phyloP scores from a whole-genome alignment of 2,113 vertebrate species.

The Nothocercus julius region DNA sequence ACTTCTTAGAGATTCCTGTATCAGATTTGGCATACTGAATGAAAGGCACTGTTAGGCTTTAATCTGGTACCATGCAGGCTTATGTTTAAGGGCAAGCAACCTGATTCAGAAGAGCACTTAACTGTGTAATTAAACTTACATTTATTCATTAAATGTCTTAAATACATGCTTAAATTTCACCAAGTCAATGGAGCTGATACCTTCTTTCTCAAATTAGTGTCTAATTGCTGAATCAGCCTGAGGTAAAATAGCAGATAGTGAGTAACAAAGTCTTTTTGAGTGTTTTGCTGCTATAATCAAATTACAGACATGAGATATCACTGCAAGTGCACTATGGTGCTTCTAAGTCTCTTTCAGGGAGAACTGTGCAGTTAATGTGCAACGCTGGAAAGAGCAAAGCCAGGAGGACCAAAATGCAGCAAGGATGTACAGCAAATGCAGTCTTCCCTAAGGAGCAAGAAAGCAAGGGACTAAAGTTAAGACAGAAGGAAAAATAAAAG shows the following conservation, averaged over 20 bases:
- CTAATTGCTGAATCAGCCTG: neutral
- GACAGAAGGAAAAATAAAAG: neutral
- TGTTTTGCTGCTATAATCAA: neutral
- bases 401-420: neutral
- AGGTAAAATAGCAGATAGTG: neutral
- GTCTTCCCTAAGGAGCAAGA: neutral
- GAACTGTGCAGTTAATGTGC: neutral
- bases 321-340: neutral
- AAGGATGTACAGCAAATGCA: neutral
- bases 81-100: neutral
- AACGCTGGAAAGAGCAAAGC: neutral
- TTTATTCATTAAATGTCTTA: neutral
- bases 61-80: neutral
- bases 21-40: neutral
- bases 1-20: neutral
- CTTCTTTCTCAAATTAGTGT: neutral
- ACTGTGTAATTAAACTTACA: neutral
- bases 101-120: neutral
- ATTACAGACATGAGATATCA: neutral
- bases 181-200: neutral
- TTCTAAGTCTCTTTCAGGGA: neutral
- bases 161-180: neutral
- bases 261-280: neutral
- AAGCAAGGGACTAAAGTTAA: neutral
- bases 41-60: neutral